These are phyloP conservation scores for Pipa parva DNA, from an alignment of 2,113 vertebrate genomes.

Conservation along the genomic window DNA sequence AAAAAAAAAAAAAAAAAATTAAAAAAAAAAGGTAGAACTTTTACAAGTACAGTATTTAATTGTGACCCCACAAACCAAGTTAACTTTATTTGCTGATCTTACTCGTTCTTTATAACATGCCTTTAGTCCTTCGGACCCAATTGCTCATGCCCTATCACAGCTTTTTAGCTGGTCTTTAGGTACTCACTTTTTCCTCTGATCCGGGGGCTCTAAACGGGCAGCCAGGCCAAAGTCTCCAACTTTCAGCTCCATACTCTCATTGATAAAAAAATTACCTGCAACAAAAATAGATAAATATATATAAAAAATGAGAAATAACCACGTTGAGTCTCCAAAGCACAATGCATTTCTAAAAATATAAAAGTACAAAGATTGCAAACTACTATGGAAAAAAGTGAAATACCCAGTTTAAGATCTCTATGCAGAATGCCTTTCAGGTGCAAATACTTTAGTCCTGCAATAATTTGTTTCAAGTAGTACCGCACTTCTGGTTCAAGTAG, in stretches of 20 bases:
- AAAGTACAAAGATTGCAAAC: neutral
- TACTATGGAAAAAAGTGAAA: neutral
- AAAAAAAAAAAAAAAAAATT: too few relatives aligned
- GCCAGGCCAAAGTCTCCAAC: constrained; percentile 94
- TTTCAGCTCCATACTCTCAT: constrained; percentile 96
- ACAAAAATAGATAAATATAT: neutral
- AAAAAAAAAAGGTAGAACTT: too few relatives aligned
- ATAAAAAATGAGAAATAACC: too few relatives aligned
- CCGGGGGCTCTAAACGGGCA: constrained; percentile 78
- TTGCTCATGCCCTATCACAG: too few relatives aligned
- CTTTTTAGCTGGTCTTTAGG: neutral
- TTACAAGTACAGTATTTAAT: too few relatives aligned
- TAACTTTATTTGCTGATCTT: too few relatives aligned
- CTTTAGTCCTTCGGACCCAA: too few relatives aligned
- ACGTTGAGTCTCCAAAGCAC: too few relatives aligned
- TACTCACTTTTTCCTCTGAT: constrained; percentile 90
- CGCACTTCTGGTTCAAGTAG: constrained; percentile 92
- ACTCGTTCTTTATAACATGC: too few relatives aligned
- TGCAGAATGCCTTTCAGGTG: constrained; percentile 91
- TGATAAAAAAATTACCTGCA: constrained; percentile 96
- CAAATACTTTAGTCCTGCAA: constrained; percentile 92
- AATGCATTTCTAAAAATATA: too few relatives aligned
- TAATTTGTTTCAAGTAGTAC: constrained; percentile 95
- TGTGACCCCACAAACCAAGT: too few relatives aligned
- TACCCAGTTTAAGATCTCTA: constrained; percentile 94